These are phyloP conservation scores for Zelostemma sp. DNA, from an alignment of 1,140 invertebrate species.

Conservation along the genomic window DNA sequence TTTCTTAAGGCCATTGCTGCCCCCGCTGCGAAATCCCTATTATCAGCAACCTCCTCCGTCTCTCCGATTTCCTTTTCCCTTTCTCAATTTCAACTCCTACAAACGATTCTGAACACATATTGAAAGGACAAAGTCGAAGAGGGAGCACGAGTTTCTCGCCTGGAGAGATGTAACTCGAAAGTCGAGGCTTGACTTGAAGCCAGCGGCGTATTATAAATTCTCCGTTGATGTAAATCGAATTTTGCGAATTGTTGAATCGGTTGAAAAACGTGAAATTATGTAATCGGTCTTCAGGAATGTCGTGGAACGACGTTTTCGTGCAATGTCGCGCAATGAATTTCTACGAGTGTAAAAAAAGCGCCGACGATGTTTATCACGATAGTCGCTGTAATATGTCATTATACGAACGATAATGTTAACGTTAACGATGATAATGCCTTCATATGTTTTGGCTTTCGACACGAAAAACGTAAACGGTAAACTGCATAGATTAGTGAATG, in stretches of 20 bases:
- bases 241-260: too few species aligned
- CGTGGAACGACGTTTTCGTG: not conserved
- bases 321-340: conserved; percentile 9
- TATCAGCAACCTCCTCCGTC: conserved; percentile 36
- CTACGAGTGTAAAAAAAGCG: not conserved
- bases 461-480: conserved; percentile 38
- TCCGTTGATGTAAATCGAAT: too few species aligned
- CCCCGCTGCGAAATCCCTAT: conserved; percentile 51
- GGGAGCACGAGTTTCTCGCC: too few species aligned
- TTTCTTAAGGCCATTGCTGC: conserved; percentile 44
- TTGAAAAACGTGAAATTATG: too few species aligned
- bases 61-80: too few species aligned
- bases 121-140: too few species aligned
- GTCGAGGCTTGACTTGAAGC: too few species aligned
- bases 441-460: conserved; percentile 67
- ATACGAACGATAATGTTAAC: conserved; percentile 4
- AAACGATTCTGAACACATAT: too few species aligned
- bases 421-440: conserved; percentile 58
- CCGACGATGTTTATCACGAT: not conserved
- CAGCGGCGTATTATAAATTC: too few species aligned
- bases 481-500: conserved; percentile 14
- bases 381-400: not conserved
- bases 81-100: too few species aligned
- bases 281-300: too few species aligned
- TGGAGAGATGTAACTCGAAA: too few species aligned